Evolutionary conservation across 2,797 vertebrate genomes (phyloP), one percentile per base, ranked within the genome.

Genomic region (Enteromius thamalakanensis): DNA sequence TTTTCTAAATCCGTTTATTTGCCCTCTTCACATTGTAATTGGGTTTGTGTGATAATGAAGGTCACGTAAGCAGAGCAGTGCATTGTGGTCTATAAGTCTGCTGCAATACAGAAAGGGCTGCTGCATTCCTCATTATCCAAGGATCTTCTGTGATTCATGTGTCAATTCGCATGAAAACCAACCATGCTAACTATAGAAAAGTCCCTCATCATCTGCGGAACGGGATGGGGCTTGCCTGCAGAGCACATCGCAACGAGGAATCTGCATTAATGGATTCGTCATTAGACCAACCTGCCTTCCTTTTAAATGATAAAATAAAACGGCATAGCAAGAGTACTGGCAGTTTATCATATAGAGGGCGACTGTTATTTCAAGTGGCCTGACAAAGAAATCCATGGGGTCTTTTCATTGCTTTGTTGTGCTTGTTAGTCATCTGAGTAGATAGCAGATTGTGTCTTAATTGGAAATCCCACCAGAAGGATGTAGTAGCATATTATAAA

Each of bases 371-470:
- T 92, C 84, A 83, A 93, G 91, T 91, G 91, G 90, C 87, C 91
- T 93, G 91, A 92, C 93, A 92, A 89, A 75, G 87, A 93, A 94
- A 93, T 93, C 90, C 91, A 90, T 89, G 91, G 89, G 91, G 92
- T 90, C 87, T 86, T 87, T 90, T 86, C 81, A 87, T 89, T 86
- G 86, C 90, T 93, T 90, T 94, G 93, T 92, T 93, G 90, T 91
- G 91, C 90, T 92, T 93, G 93, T 94, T 94, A 94, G 90, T 94
- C 90, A 81, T 92, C 89, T 89, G 89, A 93, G 89, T 88, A 92
- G 93, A 93, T 92, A 93, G 91, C 93, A 93, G 92, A 94, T 93
- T 92, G 91, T 84, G 91, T 92, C 91, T 93, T 94, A 94, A 94
- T 95, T 94, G 90, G 90, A 93, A 93, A 91, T 92, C 91, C 92